Evolutionary conservation across 2,888 invertebrate species (phyloP), one percentile per base, ranked within the genome.

Genomic region (Erebia palarica): DNA sequence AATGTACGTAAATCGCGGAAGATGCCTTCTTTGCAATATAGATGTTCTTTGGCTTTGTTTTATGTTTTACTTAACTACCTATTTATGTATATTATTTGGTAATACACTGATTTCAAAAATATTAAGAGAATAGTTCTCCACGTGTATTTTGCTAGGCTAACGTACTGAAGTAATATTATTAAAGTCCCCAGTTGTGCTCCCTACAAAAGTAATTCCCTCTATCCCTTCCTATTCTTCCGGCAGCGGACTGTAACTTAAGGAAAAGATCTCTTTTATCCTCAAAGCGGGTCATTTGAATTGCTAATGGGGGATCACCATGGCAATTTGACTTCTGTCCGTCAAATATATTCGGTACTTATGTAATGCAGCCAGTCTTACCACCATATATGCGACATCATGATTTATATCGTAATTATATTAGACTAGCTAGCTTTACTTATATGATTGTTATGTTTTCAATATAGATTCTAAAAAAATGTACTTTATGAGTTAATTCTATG

Each of bases 211-310:
- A 16, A 53, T 27, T 64, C 10, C 8, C 13, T 65, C 13, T 53
- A 53, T 16, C 27, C 53, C 36, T 16, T 65, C 36, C 11, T 21
- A 65, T 65, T 64, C 21, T 78, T 77, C 75, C 70, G 73, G 71
- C 72, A 73, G 72, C 72, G 78, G 75, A 77, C 76, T 73, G 79
- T 79, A 78, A 79, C 78, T 79, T 79, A 75, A 73, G 75, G 73
- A 77, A 77, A 76, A 76, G 70, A 75, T 75, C 71, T 72, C 75
- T 61, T 76, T 65, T 76, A 76, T 75, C 71, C 75, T 76, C 75
- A 76, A 77, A 78, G 74, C 74, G 71, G 67, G 75, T 75, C 70
- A 79, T 80, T 80, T 79, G 81, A 80, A 80, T 80, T 78, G 79
- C 78, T 79, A 78, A 80, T 79, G 74, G 66, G 67, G 64, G 73